Percentiles rank a stretch among this genome's conserved stretches.
Evolutionary conservation across 2,888 invertebrate species (phyloP).

Genomic region (Hyppa rectilinea): DNA sequence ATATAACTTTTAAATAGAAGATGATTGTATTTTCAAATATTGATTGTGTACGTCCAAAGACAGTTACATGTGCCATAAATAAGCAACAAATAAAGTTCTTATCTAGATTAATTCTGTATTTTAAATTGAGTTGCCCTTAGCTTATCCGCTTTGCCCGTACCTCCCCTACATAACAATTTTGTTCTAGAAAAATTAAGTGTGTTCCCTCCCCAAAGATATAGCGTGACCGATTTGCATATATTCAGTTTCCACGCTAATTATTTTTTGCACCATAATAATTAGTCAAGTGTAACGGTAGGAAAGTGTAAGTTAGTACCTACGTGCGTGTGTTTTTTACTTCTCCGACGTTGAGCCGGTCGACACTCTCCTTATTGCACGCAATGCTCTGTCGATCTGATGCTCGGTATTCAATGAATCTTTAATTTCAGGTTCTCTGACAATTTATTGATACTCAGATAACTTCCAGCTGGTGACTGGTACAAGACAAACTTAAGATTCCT

Average conservation of each 20-base stretch:
- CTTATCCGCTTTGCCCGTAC: no score
- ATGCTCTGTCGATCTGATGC: conserved; percentile 13
- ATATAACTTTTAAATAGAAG: no score
- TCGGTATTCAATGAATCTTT: conserved; percentile 12
- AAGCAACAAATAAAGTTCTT: no score
- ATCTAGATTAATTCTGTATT: no score
- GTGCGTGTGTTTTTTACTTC: conserved; percentile 37
- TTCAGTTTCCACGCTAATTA: conserved; percentile 28
- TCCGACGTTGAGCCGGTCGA: conserved; percentile 43
- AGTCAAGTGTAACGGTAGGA: conserved; percentile 56
- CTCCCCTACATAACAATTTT: no score
- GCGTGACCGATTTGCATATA: conserved; percentile 37
- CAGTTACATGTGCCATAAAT: no score
- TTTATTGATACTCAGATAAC: background rate
- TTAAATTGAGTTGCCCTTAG: no score
- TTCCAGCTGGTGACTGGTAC: conserved; percentile 5
- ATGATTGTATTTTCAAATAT: no score
- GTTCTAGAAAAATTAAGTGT: background rate
- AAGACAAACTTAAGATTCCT: background rate
- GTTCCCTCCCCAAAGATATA: background rate
- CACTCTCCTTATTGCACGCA: conserved; percentile 49
- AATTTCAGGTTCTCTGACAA: background rate
- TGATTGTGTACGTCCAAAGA: no score
- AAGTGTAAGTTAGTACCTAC: conserved; percentile 47
- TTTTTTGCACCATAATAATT: conserved; percentile 38